phyloP scores from a whole-genome alignment of 1,140 invertebrate species.

The Ridgeia piscesae region DNA sequence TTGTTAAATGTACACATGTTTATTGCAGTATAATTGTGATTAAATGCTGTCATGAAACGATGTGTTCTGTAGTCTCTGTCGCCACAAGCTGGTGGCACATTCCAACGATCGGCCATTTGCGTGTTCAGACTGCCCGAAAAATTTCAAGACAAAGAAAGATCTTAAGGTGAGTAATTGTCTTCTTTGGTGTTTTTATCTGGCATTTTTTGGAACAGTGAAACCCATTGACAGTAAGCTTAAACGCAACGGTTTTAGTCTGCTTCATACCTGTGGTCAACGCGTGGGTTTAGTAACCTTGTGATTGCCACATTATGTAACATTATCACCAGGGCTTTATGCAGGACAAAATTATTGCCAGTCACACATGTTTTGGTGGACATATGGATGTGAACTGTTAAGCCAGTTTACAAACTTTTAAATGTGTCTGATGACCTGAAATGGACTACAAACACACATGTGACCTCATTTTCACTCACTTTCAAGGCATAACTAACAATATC shows the following conservation, averaged over 20 bases:
- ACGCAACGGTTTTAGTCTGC: not conserved
- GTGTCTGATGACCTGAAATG: no score
- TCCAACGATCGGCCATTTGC: constrained; percentile 18
- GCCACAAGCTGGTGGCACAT: constrained; percentile 19
- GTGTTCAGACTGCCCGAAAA: constrained; percentile 22
- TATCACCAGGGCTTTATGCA: no score
- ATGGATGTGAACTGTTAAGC: no score
- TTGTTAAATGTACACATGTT: not conserved
- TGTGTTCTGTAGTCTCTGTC: constrained; percentile 12
- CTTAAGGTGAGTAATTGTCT: constrained; percentile 25
- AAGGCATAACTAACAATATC: no score
- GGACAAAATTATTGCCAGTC: no score
- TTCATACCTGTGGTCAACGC: not conserved
- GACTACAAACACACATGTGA: no score
- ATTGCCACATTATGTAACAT: not conserved
- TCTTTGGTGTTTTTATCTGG: not conserved
- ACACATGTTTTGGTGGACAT: no score
- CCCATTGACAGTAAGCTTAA: not conserved
- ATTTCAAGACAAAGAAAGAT: constrained; percentile 28
- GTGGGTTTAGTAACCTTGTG: not conserved
- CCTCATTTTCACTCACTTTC: no score
- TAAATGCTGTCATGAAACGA: not conserved
- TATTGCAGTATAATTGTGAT: not conserved
- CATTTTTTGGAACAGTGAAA: not conserved
- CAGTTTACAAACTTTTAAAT: no score